These are phyloP conservation scores for Tipula vernalis DNA, from an alignment of 2,888 invertebrate species.

Conservation along the genomic window DNA sequence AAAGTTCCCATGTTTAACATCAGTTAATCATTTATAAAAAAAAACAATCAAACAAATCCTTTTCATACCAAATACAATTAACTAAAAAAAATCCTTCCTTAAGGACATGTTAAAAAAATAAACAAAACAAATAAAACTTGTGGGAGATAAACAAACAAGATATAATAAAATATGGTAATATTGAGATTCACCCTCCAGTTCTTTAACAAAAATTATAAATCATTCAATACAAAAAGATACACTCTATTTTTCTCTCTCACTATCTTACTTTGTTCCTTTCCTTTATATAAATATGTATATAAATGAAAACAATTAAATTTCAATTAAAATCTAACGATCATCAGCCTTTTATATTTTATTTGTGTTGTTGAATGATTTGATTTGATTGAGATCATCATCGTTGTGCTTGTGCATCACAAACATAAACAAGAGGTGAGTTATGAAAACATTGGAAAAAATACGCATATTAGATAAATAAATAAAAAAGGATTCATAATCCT, in stretches of 20 bases:
- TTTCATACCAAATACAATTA: neutral
- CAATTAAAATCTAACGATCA: neutral
- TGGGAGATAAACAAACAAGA: constrained; percentile 4
- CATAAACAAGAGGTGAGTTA: neutral
- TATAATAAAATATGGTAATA: neutral
- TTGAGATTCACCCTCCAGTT: neutral
- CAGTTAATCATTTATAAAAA: neutral
- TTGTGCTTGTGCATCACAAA: neutral
- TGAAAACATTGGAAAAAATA: neutral
- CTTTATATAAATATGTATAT: neutral
- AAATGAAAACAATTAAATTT: neutral
- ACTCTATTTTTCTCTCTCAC: neutral
- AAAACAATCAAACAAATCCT: neutral
- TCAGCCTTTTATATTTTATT: neutral
- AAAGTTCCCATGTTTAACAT: neutral
- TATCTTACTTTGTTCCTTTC: neutral
- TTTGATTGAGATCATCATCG: neutral
- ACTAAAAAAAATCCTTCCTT: neutral
- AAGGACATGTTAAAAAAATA: neutral
- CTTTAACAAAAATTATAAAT: neutral
- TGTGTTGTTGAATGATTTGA: neutral
- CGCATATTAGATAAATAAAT: neutral
- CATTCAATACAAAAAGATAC: neutral
- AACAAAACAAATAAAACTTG: neutral
- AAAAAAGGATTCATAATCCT: neutral